Evolutionary conservation across 2,797 vertebrate genomes (phyloP).

Genomic region (Pseudomugil tenellus): DNA sequence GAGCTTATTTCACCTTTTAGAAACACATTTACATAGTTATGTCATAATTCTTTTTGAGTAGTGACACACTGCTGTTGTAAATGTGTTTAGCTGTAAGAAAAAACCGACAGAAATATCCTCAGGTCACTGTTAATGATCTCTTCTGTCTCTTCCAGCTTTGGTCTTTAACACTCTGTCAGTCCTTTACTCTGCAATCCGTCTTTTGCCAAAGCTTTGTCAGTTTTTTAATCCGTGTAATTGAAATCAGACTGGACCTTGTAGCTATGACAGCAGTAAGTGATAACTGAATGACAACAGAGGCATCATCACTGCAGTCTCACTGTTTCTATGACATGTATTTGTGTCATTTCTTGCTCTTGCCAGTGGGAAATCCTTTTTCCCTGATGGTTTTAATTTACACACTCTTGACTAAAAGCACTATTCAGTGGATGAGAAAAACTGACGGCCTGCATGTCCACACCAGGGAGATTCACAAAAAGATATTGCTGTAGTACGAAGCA

Average conservation of each 20-base stretch:
- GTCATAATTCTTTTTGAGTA: background rate
- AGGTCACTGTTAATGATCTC: background rate
- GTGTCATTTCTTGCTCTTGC: background rate
- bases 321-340: slow-evolving; percentile 9
- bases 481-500: slow-evolving; percentile 21
- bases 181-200: too few species aligned
- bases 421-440: slow-evolving; percentile 39
- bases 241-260: background rate
- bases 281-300: background rate
- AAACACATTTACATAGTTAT: background rate
- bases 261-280: background rate
- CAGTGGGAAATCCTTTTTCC: slow-evolving; percentile 30
- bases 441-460: slow-evolving; percentile 30
- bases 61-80: background rate
- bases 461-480: slow-evolving; percentile 21
- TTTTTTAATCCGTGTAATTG: slow-evolving; percentile 24
- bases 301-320: background rate
- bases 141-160: background rate
- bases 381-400: slow-evolving; percentile 39
- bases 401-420: slow-evolving; percentile 40
- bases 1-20: background rate
- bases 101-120: too few species aligned
- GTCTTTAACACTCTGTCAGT: too few species aligned
- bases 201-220: background rate
- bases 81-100: background rate